These are phyloP conservation scores for Amblyteles armatorius DNA, from an alignment of 2,888 invertebrate genomes.

Conservation along the genomic window DNA sequence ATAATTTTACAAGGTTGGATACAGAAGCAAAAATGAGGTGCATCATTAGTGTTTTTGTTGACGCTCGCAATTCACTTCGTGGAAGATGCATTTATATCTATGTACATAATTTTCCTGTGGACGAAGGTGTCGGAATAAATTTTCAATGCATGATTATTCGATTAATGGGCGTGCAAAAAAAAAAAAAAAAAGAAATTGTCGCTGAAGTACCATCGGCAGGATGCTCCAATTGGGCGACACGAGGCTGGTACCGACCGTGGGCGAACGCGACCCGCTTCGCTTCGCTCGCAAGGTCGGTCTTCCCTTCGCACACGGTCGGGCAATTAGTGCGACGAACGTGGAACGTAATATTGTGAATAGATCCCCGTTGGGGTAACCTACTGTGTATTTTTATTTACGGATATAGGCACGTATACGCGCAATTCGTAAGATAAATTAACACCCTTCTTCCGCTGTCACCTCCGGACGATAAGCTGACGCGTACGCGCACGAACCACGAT, in stretches of 20 bases:
- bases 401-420: background rate
- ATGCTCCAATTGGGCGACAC: conserved; percentile 27
- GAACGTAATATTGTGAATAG: background rate
- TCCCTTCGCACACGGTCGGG: background rate
- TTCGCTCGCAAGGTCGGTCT: conserved; percentile 9
- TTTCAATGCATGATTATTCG: background rate
- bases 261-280: background rate
- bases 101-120: background rate
- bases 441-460: background rate
- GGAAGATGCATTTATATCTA: background rate
- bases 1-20: background rate
- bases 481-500: background rate
- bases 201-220: conserved; percentile 9
- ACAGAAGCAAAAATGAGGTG: background rate
- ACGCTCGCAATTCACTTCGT: background rate
- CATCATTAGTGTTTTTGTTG: conserved; percentile 1
- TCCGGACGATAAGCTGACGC: background rate
- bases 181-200: background rate
- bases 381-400: conserved; percentile 2
- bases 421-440: background rate
- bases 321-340: conserved; percentile 19
- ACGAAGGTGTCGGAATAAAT: background rate
- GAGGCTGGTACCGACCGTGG: background rate
- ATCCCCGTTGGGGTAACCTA: background rate
- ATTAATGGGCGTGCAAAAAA: background rate